Conservation (phyloP, 2,888 invertebrate species). For the Apodemia mormo region DNA sequence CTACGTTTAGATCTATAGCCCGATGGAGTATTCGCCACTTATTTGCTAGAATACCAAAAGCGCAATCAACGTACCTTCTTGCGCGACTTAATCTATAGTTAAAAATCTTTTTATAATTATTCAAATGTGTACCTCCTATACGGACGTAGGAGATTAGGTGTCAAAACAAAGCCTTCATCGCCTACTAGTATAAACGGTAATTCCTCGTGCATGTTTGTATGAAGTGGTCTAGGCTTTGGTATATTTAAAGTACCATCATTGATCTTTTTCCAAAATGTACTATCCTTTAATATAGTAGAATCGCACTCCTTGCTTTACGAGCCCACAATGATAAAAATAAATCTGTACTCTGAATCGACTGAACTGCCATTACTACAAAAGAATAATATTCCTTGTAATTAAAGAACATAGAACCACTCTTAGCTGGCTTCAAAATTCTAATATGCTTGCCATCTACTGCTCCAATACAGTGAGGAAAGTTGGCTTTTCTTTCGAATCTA, state of each 20-base stretch:
- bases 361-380: slow-evolving; percentile 37
- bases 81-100: slow-evolving; percentile 48
- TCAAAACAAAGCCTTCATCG: slow-evolving; percentile 30
- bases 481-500: slow-evolving; percentile 27
- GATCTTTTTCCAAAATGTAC: slow-evolving; percentile 38
- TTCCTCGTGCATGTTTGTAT: slow-evolving; percentile 32
- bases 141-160: slow-evolving; percentile 39
- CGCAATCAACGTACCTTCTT: slow-evolving; percentile 44
- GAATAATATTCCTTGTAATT: slow-evolving; percentile 30
- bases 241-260: slow-evolving; percentile 36
- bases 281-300: slow-evolving; percentile 38
- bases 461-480: slow-evolving; percentile 30
- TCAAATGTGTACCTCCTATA: slow-evolving; percentile 44
- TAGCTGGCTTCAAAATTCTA: slow-evolving; percentile 25
- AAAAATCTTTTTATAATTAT: slow-evolving; percentile 41
- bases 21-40: slow-evolving; percentile 42
- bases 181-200: slow-evolving; percentile 32
- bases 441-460: slow-evolving; percentile 30
- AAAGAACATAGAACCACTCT: slow-evolving; percentile 28
- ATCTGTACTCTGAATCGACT: slow-evolving; percentile 39
- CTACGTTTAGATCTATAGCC: slow-evolving; percentile 37
- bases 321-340: slow-evolving; percentile 36
- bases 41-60: slow-evolving; percentile 49
- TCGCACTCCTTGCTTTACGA: slow-evolving; percentile 38
- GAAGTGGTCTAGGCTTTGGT: slow-evolving; percentile 37